A percentile compares a stretch with the other conserved stretches of the same genome.
These are phyloP conservation scores for Paedocypris micromegethes DNA, from an alignment of 2,797 vertebrate genomes.

Conservation along the genomic window DNA sequence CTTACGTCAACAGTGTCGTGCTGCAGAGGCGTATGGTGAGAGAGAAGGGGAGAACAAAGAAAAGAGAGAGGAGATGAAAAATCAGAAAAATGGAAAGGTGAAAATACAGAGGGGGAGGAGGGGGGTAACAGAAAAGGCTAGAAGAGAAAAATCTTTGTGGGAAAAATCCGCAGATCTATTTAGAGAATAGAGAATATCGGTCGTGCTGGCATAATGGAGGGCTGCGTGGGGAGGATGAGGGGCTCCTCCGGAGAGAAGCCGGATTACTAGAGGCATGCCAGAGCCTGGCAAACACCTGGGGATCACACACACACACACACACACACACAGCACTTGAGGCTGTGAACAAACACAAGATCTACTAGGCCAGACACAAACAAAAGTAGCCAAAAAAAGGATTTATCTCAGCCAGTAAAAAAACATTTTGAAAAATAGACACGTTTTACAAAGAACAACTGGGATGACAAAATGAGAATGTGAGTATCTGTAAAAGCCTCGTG, in stretches of 20 bases:
- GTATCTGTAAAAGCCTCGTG: too few species aligned
- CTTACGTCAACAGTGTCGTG: conserved; percentile 69
- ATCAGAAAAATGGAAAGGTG: neutral
- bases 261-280: conserved; percentile 64
- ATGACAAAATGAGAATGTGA: too few species aligned
- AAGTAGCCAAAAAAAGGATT: neutral
- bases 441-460: too few species aligned
- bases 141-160: conserved; percentile 35
- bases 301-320: conserved; percentile 1
- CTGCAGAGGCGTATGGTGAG: conserved; percentile 54
- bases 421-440: too few species aligned
- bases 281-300: conserved; percentile 59
- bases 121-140: conserved; percentile 3
- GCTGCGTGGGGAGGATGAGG: conserved; percentile 54
- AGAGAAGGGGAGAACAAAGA: neutral
- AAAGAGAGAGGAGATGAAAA: conserved; percentile 7
- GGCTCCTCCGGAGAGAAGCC: conserved; percentile 57
- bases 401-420: too few species aligned
- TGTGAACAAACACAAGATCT: conserved; percentile 11
- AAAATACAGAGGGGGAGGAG: neutral
- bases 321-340: neutral
- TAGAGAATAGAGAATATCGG: conserved; percentile 46
- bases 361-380: neutral
- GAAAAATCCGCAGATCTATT: conserved; percentile 54
- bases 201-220: conserved; percentile 49